Evolutionary conservation across 2,888 invertebrate species (phyloP).

Genomic region (Eristalis arbustorum): DNA sequence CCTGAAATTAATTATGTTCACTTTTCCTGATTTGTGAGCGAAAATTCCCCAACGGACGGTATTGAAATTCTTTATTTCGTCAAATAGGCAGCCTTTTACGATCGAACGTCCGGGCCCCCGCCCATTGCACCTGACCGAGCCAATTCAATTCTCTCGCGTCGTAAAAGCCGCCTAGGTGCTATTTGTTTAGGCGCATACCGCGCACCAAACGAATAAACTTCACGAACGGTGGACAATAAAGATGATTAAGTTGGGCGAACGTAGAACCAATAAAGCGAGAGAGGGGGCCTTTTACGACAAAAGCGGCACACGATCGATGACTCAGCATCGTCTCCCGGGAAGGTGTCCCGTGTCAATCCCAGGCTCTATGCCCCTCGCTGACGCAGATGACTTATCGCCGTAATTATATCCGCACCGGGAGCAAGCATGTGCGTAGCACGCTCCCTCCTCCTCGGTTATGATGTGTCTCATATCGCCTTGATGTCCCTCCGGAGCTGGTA

Average conservation of each 20-base stretch:
- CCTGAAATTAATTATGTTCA: too few relatives aligned
- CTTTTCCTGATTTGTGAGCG: too few relatives aligned
- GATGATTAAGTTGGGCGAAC: background rate
- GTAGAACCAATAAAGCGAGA: background rate
- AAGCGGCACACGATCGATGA: background rate
- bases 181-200: background rate
- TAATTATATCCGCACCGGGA: background rate
- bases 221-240: background rate
- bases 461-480: background rate
- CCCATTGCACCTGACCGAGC: too few relatives aligned
- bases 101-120: too few relatives aligned
- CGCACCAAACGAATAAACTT: background rate
- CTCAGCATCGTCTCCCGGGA: background rate
- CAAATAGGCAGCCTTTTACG: too few relatives aligned
- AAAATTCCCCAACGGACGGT: too few relatives aligned
- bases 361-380: background rate
- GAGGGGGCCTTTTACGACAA: background rate
- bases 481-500: conserved; percentile 10
- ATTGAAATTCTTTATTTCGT: too few relatives aligned
- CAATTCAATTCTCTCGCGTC: background rate
- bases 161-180: background rate
- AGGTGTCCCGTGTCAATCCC: background rate
- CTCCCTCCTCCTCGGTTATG: background rate
- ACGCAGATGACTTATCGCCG: background rate
- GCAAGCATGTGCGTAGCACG: background rate